A percentile compares a stretch with the other conserved stretches of the same genome.
phyloP scores from a whole-genome alignment of 2,113 vertebrate species.

The Martes martes region DNA sequence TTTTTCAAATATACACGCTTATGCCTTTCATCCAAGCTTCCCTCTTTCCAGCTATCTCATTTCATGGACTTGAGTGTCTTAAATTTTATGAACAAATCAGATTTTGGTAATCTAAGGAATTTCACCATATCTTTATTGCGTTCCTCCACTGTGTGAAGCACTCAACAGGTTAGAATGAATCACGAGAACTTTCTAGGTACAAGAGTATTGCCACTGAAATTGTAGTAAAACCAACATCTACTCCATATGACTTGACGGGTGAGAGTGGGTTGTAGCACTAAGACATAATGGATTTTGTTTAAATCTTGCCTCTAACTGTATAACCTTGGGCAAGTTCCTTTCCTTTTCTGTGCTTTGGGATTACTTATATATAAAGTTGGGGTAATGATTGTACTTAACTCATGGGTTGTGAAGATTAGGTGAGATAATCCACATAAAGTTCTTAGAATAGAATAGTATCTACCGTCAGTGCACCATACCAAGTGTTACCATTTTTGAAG shows the following conservation, averaged over 20 bases:
- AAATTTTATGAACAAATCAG: constrained; percentile 1
- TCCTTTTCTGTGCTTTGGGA: background rate
- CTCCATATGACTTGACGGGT: background rate
- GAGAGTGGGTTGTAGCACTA: background rate
- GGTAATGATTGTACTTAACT: background rate
- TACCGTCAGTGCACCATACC: background rate
- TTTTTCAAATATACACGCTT: background rate
- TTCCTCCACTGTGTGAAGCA: background rate
- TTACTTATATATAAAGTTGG: background rate
- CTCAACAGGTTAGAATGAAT: background rate
- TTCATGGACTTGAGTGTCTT: background rate
- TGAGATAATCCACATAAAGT: background rate
- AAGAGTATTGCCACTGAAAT: background rate
- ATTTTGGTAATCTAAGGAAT: constrained; percentile 14
- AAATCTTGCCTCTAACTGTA: background rate
- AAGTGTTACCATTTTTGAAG: background rate
- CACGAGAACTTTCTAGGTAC: background rate
- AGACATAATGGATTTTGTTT: background rate
- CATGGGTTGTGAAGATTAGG: background rate
- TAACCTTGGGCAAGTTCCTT: background rate
- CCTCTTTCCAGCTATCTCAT: background rate
- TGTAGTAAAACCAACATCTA: background rate
- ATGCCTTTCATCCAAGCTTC: background rate
- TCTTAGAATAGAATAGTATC: background rate
- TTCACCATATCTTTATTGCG: background rate